These are phyloP conservation scores for Australoheros facetus DNA, from an alignment of 2,797 vertebrate genomes.

Conservation along the genomic window DNA sequence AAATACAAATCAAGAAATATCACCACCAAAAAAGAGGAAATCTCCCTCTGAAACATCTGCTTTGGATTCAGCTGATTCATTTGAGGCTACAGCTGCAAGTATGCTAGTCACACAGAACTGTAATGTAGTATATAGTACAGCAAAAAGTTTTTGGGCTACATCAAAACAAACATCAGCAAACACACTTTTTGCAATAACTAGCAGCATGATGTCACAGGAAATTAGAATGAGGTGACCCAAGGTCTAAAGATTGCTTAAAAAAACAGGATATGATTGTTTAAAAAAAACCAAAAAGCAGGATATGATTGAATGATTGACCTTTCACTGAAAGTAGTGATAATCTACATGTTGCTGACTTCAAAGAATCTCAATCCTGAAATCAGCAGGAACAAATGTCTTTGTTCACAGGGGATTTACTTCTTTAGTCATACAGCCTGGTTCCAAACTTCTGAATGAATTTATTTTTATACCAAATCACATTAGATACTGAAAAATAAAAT, in stretches of 20 bases:
- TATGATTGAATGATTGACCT: not conserved
- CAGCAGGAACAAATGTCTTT: not conserved
- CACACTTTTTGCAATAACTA: not conserved
- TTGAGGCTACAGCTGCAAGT: slow-evolving; percentile 69
- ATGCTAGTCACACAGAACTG: not conserved
- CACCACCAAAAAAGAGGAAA: slow-evolving; percentile 69
- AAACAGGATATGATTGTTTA: not conserved
- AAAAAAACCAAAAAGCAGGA: not conserved
- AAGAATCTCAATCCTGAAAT: too few relatives aligned
- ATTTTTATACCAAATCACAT: not conserved
- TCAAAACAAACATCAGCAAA: not conserved
- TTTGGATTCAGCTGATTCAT: slow-evolving; percentile 39
- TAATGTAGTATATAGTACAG: not conserved
- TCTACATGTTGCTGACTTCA: not conserved
- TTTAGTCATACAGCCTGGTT: not conserved
- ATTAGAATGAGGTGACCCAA: not conserved
- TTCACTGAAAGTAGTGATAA: not conserved
- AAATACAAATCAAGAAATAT: slow-evolving; percentile 39
- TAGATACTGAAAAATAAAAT: not conserved
- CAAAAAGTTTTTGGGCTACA: not conserved
- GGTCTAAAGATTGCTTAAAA: not conserved
- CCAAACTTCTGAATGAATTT: not conserved
- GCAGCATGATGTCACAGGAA: not conserved
- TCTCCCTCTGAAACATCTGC: not conserved
- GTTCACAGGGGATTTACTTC: too few relatives aligned